Evolutionary conservation across 2,113 vertebrate genomes (phyloP), one percentile per base, ranked within the genome.

Genomic region (Platycercus adscitus): DNA sequence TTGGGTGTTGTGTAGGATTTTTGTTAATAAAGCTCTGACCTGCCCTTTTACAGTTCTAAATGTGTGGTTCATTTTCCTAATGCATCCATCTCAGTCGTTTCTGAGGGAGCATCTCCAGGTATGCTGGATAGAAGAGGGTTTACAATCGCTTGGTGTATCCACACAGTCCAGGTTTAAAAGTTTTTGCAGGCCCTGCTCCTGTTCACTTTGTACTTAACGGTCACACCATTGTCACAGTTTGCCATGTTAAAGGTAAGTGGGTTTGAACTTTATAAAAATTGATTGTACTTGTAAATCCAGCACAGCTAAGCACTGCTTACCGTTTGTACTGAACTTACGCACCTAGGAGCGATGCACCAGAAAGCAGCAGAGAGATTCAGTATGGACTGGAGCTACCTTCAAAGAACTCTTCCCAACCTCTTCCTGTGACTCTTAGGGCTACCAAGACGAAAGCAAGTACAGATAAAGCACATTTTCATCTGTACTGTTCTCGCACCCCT

Each of bases 271-370:
- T 5, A 23, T 15, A 25, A 25, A 55, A 58, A 47, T 4, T 4
- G 31, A 35, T 5, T 58, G 26, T 1, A 20, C 17, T 25, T 33
- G 47, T 73, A 63, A 55, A 68, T 5, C 23, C 31, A 53, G 61
- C 35, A 10, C 10, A n/a, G 41, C 31, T 61, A 20, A 25, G 17
- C 26, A 5, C 46, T 13, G 46, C 26, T 4, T 9, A n/a, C 0
- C 2, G 63, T 39, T 23, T 7, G 24, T 20, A 63, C 33, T 11
- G 8, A 6, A 37, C 21, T 25, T 15, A 7, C 2, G 11, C 20
- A 1, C 2, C 11, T 2, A n/a, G 49, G 64, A 66, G 6, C 3
- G 1, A 6, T 3, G 17, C 11, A 16, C 53, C 33, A 6, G 7
- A 15, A 39, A 37, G 43, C 71, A 21, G 39, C 0, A 14, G 3